Evolutionary conservation across 2,888 invertebrate species (phyloP), one percentile per base, ranked within the genome.

Genomic region (Myopa tessellatipennis): DNA sequence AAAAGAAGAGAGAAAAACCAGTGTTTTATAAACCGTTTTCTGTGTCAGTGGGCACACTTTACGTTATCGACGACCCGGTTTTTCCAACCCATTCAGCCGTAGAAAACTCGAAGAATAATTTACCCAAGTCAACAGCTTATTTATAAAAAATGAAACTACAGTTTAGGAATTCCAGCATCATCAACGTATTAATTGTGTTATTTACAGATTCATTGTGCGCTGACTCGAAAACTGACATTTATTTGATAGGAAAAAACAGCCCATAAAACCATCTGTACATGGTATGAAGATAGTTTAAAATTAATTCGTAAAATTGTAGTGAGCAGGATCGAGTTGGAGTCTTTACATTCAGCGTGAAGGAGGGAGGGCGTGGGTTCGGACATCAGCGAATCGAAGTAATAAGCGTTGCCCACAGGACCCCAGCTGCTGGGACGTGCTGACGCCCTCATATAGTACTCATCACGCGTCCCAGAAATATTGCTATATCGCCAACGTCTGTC

Each of bases 291-390:
- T 55, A n/a, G 5, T 55, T 55, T 10, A 50, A 34, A 38, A 50
- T 72, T 18, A 36, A 71, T 34, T 55, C 40, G 52, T 50, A 38
- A 74, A n/a, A n/a, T 18, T 38, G 61, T 38, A 16, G 4, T 36
- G 70, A 26, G 16, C 14, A 55, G 34, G 52, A 45, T 36, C 14
- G 65, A 50, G 50, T 60, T 73, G 34, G 14, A 52, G 74, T 75
- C 77, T 85, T 85, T 96, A 97, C 97, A 97, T 92, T 95, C 96
- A 89, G 96, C 96, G 91, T 97, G 96, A 83, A 96, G 96, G 85
- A 91, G 90, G 77, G 92, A 92, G 94, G 85, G 95, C 94, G 82
- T 94, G 61, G 26, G 93, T 85, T 93, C 93, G 81, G 95, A 94
- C 86, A 94, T 91, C 87, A 95, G 90, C 78, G 96, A 95, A 83